A percentile compares a stretch with the other conserved stretches of the same genome.
These are phyloP conservation scores for Misgurnus mizolepis DNA, from an alignment of 2,113 vertebrate species.

Conservation along the genomic window DNA sequence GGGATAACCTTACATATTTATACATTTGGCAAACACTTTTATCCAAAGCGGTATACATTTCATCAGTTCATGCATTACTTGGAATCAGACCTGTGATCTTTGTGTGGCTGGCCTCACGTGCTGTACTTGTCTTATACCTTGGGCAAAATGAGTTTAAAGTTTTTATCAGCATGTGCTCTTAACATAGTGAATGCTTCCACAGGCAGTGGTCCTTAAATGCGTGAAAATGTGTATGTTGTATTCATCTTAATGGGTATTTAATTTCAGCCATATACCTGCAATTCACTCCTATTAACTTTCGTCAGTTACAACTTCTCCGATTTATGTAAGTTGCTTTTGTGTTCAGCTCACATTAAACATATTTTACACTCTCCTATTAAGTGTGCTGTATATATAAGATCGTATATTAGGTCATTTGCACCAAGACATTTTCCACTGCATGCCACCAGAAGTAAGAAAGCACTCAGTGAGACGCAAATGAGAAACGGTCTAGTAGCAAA, in stretches of 20 bases:
- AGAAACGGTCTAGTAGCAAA: neutral
- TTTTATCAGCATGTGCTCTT: conserved; percentile 1
- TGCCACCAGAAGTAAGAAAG: neutral
- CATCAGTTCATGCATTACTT: too few relatives aligned
- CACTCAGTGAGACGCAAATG: conserved; percentile 10
- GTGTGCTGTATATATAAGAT: neutral
- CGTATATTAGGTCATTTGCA: neutral
- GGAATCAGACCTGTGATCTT: too few relatives aligned
- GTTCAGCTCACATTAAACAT: conserved; percentile 7
- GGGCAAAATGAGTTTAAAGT: too few relatives aligned
- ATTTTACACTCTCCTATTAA: neutral
- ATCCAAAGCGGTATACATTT: too few relatives aligned
- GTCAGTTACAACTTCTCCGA: neutral
- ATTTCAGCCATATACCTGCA: too few relatives aligned
- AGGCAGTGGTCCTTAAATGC: neutral
- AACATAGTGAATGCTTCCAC: neutral
- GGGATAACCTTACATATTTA: too few relatives aligned
- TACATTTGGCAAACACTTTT: too few relatives aligned
- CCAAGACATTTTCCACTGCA: neutral
- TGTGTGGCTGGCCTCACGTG: too few relatives aligned
- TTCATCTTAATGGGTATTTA: neutral
- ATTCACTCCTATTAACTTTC: too few relatives aligned
- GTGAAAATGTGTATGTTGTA: neutral
- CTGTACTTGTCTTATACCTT: too few relatives aligned
- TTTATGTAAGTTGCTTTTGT: neutral